Percentiles rank a stretch among this genome's conserved stretches.
These are phyloP conservation scores for Drosophila anomelani DNA, from an alignment of 2,888 invertebrate genomes.

Conservation along the genomic window DNA sequence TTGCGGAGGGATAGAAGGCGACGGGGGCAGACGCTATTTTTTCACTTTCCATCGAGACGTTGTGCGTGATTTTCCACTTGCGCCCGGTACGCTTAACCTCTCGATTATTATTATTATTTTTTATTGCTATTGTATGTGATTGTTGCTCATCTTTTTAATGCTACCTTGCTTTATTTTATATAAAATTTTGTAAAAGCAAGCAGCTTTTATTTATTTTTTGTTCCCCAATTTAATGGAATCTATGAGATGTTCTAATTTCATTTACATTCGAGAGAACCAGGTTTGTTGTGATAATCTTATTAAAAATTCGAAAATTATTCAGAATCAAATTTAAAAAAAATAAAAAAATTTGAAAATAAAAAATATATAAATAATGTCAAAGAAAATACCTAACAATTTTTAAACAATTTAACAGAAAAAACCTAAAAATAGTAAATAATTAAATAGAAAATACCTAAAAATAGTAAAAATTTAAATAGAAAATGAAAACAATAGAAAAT, in stretches of 20 bases:
- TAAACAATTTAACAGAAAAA: no score
- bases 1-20: not conserved
- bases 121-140: slow-evolving; percentile 63
- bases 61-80: slow-evolving; percentile 66
- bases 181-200: slow-evolving; percentile 36
- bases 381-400: no score
- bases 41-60: slow-evolving; percentile 42
- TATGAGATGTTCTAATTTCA: slow-evolving; percentile 53
- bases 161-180: slow-evolving; percentile 48
- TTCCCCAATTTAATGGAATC: slow-evolving; percentile 64
- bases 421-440: not conserved
- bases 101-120: slow-evolving; percentile 20
- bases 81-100: slow-evolving; percentile 9
- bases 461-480: no score
- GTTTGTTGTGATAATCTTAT: slow-evolving; percentile 3
- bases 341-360: not conserved
- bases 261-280: not conserved
- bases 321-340: not conserved
- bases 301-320: not conserved
- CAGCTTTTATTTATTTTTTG: slow-evolving; percentile 29
- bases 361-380: not conserved
- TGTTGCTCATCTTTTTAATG: slow-evolving; percentile 60
- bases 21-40: not conserved
- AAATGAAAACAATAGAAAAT: no score
- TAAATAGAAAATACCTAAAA: no score